These are phyloP conservation scores for Crossoptilon crossoptilon DNA, from an alignment of 2,797 vertebrate species.

Conservation along the genomic window DNA sequence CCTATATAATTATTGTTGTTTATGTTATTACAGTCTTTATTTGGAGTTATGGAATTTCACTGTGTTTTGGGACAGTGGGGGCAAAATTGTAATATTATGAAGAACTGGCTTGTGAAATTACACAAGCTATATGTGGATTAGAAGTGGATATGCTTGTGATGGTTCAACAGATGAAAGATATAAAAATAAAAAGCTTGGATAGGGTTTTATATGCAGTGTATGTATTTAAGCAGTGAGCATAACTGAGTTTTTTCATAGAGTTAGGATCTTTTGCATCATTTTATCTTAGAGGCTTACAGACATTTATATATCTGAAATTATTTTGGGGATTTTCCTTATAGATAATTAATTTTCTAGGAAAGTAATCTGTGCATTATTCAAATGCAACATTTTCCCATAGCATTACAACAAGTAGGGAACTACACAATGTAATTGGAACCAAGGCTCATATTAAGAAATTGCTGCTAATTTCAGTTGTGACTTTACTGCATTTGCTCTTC, in stretches of 20 bases:
- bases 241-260: rapidly evolving
- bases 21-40: not conserved
- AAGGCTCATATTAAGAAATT: not conserved
- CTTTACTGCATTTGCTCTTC: not conserved
- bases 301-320: not conserved
- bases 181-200: too few relatives aligned
- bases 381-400: not conserved
- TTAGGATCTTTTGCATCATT: not conserved
- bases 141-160: not conserved
- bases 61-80: not conserved
- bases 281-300: not conserved
- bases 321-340: rapidly evolving
- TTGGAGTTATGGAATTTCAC: not conserved
- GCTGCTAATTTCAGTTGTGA: not conserved
- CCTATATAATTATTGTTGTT: not conserved
- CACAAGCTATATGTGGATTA: not conserved
- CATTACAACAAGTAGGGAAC: not conserved
- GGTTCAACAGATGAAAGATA: not conserved
- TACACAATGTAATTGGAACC: not conserved
- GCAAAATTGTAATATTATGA: not conserved
- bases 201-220: not conserved
- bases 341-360: not conserved
- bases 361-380: not conserved
- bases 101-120: too few relatives aligned
- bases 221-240: not conserved